A percentile compares a stretch with the other conserved stretches of the same genome.
phyloP scores from a whole-genome alignment of 2,888 invertebrate genomes.

The Coenonympha glycerion region DNA sequence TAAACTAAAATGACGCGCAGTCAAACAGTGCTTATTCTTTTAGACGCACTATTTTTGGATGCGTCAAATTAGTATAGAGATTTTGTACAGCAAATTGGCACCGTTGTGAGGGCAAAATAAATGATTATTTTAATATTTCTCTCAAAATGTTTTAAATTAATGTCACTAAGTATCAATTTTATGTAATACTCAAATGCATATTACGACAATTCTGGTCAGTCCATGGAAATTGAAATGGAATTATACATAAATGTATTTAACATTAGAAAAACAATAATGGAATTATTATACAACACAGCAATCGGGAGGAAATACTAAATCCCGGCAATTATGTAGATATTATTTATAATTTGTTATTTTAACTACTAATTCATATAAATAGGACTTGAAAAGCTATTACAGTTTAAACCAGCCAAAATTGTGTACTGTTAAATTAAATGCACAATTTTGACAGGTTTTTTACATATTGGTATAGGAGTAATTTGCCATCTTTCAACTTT shows the following conservation, averaged over 20 bases:
- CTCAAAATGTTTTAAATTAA: too few relatives aligned
- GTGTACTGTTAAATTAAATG: not conserved
- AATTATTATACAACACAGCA: constrained; percentile 20
- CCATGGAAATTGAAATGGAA: constrained; percentile 13
- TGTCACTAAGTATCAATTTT: not conserved
- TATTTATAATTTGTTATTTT: constrained; percentile 24
- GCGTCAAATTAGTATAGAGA: too few relatives aligned
- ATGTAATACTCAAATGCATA: constrained; percentile 1
- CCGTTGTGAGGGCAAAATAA: too few relatives aligned
- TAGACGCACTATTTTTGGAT: too few relatives aligned
- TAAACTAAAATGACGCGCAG: too few relatives aligned
- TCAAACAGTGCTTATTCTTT: too few relatives aligned
- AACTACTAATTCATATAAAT: constrained; percentile 23
- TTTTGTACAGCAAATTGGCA: too few relatives aligned
- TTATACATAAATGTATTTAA: constrained; percentile 10
- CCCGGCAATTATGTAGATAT: constrained; percentile 8
- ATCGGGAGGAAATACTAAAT: constrained; percentile 10
- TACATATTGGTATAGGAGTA: not conserved
- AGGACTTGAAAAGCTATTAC: constrained; percentile 11
- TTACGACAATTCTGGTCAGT: constrained; percentile 10
- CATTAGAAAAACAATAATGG: constrained; percentile 9
- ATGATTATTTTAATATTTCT: too few relatives aligned
- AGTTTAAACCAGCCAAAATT: constrained; percentile 1
- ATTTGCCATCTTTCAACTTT: not conserved
- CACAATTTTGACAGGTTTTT: constrained; percentile 5